Base-by-base conservation (phyloP, 2,888 invertebrate genomes). In the Hemithea aestivaria region DNA sequence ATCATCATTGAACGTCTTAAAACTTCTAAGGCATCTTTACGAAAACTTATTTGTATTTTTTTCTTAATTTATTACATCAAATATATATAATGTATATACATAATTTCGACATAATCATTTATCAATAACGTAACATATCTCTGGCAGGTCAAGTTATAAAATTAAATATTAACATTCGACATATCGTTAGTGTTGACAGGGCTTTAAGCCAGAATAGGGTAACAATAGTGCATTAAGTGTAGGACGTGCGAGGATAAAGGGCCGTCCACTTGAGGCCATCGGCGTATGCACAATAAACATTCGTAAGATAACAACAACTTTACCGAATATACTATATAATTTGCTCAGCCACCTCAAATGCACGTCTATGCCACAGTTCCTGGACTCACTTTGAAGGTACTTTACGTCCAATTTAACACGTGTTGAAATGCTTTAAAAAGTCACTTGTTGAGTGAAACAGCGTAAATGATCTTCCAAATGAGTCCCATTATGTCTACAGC, bases 31-130 rank as follows among this genome's bases (percentile, higher is more conserved):
- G 82, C 81, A 79, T 74, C 70, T 68, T 80, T 79, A 81, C 77
- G 79, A 83, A 82, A 84, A 82, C 81, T 81, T 83, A 82, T 68
- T 78, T 81, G 78, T 76, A 79, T 81, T 67, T 66, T 71, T 77
- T 76, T 81, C 80, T 79, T 80, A 82, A 80, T 83, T 81, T 81
- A 84, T 82, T 82, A 83, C 75, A 80, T 78, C 79, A 80, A 82
- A 83, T 82, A 82, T 82, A 84, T 83, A 83, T 80, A 84, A 79
- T 83, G 82, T 83, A 81, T 83, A 84, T 84, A 85, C 82, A 85
- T 82, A 84, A 83, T 82, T 82, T 84, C 72, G 78, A 80, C 80
- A 77, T 81, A 78, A 74, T 76, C 66, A 78, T 75, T 74, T 74
- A 45, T 72, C 72, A 73, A 72, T 70, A 71, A 79, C 68, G 74